Evolutionary conservation across 2,113 vertebrate genomes (phyloP).

Genomic region (Tragelaphus imberbis): DNA sequence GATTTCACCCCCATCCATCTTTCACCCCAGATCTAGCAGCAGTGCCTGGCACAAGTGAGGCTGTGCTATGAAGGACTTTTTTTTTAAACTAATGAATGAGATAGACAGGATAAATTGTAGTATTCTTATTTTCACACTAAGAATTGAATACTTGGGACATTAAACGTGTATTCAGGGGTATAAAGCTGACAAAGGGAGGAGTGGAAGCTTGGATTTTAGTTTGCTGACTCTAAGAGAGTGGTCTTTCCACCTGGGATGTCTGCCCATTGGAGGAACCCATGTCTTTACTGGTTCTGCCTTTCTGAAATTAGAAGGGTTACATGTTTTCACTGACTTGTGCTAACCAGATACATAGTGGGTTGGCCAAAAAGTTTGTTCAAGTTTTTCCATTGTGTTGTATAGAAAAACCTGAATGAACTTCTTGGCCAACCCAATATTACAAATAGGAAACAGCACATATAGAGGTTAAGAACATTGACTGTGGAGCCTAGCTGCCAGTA

Average conservation of each 20-base stretch:
- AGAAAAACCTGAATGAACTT: background rate
- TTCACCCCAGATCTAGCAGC: background rate
- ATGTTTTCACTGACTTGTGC: background rate
- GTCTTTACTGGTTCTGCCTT: background rate
- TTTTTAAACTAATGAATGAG: background rate
- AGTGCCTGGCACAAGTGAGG: background rate
- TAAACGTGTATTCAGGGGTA: background rate
- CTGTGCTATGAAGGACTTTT: background rate
- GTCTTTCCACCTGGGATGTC: background rate
- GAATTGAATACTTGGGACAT: background rate
- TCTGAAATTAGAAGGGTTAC: background rate
- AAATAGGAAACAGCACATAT: background rate
- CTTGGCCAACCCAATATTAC: background rate
- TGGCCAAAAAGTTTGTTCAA: background rate
- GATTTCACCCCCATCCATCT: background rate
- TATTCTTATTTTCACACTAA: background rate
- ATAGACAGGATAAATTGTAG: background rate
- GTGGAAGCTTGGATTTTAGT: background rate
- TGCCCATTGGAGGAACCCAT: background rate
- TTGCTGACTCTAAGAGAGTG: background rate
- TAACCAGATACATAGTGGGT: background rate
- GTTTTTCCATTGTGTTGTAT: background rate
- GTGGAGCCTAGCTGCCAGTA: background rate
- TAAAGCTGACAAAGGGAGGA: background rate
- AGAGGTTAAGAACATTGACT: background rate